These are phyloP conservation scores for Meteorus colon DNA, from an alignment of 2,888 invertebrate species.

Conservation along the genomic window DNA sequence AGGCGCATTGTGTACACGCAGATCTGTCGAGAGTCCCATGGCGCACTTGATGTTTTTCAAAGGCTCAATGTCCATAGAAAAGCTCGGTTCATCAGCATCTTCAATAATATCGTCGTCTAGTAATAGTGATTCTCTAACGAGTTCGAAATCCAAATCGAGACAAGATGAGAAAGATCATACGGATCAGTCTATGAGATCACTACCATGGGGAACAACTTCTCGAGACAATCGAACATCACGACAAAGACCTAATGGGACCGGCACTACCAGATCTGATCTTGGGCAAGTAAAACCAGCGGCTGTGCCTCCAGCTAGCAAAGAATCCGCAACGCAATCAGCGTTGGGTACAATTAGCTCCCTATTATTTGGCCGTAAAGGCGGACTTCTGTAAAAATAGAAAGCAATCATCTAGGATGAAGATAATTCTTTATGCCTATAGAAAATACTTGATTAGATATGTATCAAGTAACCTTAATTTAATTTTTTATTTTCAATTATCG, in stretches of 20 bases:
- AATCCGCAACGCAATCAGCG: conserved; percentile 74
- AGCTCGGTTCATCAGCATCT: conserved; percentile 59
- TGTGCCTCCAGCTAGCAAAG: conserved; percentile 61
- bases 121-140: conserved; percentile 47
- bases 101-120: conserved; percentile 53
- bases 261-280: conserved; percentile 77
- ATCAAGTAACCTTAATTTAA: background rate
- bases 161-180: conserved; percentile 63
- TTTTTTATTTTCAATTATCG: conserved; percentile 10
- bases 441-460: background rate
- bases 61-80: conserved; percentile 70
- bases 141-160: conserved; percentile 41
- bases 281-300: conserved; percentile 74
- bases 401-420: too few relatives aligned
- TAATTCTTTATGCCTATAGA: background rate
- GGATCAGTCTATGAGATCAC: conserved; percentile 76
- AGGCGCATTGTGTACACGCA: conserved; percentile 78
- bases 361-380: conserved; percentile 90
- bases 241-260: conserved; percentile 74
- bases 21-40: conserved; percentile 84
- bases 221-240: conserved; percentile 69
- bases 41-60: conserved; percentile 85
- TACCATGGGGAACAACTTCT: conserved; percentile 76
- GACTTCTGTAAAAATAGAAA: conserved; percentile 78
- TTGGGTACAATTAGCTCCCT: conserved; percentile 86